Evolutionary conservation across 2,888 invertebrate genomes (phyloP), one percentile per base, ranked within the genome.

Genomic region (Nymphalis urticae): DNA sequence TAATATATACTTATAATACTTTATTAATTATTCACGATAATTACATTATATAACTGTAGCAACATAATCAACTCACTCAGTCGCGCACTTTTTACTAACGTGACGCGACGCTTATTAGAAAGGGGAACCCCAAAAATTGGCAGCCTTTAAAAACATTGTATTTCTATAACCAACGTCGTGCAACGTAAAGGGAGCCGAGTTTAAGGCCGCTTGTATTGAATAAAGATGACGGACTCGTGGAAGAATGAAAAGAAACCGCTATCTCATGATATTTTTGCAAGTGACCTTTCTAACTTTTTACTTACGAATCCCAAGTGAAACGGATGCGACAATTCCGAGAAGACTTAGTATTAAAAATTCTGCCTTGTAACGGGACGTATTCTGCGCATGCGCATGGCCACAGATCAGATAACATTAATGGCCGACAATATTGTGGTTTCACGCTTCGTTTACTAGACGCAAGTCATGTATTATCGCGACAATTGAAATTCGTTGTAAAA

Each of bases 331-430:
- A 42, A 19, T 69, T 69, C 62, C 36, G 59, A 59, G 69, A 69
- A 69, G 51, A 58, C 58, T 64, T 61, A 67, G 62, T 48, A 59
- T 67, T 72, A 64, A 72, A 70, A 67, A 63, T 68, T 66, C 66
- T 51, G 48, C 62, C 48, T 48, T 42, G 62, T 72, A 72, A 72
- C 72, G 68, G 70, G 62, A 68, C 51, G 54, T 42, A 42, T 56
- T 62, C 59, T 63, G 62, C 60, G 59, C 64, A 62, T 62, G 53
- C 62, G 62, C 68, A 48, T 60, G 64, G 54, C 32, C 68, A 68
- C 60, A 68, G 68, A 71, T 66, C 71, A 71, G 69, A 71, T 71
- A 71, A 64, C 51, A 62, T 64, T 69, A 69, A 71, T 42, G 68
- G 27, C 60, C 68, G 68, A 61, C 65, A 53, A 66, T 61, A 53